Percentiles rank a stretch among this genome's conserved stretches.
Evolutionary conservation across 2,888 invertebrate genomes (phyloP).

Genomic region (Polydrusus pterygomalis): DNA sequence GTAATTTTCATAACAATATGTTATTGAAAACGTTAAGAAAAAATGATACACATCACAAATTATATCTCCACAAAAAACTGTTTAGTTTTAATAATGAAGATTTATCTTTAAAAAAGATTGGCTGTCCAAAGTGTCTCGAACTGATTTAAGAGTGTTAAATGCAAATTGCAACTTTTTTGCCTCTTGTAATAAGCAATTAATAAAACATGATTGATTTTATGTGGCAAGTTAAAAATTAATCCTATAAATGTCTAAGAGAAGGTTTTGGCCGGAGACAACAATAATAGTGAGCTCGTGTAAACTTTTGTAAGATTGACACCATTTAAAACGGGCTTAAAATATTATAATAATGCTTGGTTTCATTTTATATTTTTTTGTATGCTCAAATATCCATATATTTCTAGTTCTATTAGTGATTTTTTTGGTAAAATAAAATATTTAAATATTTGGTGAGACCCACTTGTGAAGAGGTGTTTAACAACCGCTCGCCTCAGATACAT

Average conservation of each 20-base stretch:
- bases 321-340: no score
- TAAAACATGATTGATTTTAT: slow-evolving; percentile 24
- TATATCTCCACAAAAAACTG: neutral
- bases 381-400: no score
- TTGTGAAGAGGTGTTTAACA: no score
- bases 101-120: neutral
- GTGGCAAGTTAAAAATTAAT: slow-evolving; percentile 1
- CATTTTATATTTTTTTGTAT: no score
- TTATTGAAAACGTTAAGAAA: neutral
- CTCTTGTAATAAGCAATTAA: slow-evolving; percentile 17
- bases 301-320: no score
- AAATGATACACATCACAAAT: neutral
- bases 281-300: no score
- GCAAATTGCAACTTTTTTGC: slow-evolving; percentile 15
- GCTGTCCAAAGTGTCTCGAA: neutral
- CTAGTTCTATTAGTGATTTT: no score
- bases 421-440: no score
- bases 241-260: neutral
- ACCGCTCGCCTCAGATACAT: no score
- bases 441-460: no score
- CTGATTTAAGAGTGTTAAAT: slow-evolving; percentile 3
- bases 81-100: neutral
- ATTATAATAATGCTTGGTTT: no score
- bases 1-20: no score
- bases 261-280: neutral